These are phyloP conservation scores for Drosophila pandora DNA, from an alignment of 1,140 invertebrate species.

Conservation along the genomic window DNA sequence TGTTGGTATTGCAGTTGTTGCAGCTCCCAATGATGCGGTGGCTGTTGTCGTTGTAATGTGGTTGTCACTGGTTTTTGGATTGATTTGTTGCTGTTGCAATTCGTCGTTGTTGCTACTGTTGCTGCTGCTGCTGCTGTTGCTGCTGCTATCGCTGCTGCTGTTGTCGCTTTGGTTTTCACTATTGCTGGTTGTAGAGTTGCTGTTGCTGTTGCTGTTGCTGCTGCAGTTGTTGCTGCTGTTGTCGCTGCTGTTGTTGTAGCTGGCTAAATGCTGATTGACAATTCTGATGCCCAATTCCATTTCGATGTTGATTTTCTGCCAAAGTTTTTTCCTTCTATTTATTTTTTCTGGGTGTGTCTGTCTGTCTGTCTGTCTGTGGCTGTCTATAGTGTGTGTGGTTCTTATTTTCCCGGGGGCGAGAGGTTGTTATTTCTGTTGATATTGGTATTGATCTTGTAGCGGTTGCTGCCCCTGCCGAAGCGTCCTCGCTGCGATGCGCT, in stretches of 20 bases:
- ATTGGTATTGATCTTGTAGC: conserved; percentile 5
- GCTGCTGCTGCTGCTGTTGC: conserved; percentile 10
- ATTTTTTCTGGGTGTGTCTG: conserved; percentile 1
- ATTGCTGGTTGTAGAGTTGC: conserved; percentile 7
- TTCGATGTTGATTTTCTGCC: conserved; percentile 67
- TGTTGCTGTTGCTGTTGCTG: conserved; percentile 11
- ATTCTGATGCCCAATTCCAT: conserved; percentile 70
- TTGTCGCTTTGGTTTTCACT: neutral
- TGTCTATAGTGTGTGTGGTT: conserved; percentile 15
- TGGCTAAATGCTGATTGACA: conserved; percentile 62
- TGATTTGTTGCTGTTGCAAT: neutral
- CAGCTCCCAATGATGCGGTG: conserved; percentile 4
- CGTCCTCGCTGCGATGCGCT: conserved; percentile 24
- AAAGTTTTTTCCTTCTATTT: conserved; percentile 21
- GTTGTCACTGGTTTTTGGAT: conserved; percentile 6
- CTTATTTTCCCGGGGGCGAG: conserved; percentile 16
- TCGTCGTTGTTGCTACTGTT: conserved; percentile 6
- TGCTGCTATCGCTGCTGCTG: conserved; percentile 8
- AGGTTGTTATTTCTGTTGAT: conserved; percentile 1
- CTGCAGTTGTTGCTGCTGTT: conserved; percentile 17
- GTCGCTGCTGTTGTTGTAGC: conserved; percentile 48
- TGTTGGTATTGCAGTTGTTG: conserved; percentile 8
- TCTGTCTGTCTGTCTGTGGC: neutral
- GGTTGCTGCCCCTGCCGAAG: conserved; percentile 13
- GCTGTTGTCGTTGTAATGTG: conserved; percentile 17